Base-by-base conservation (phyloP, 2,888 invertebrate genomes). In the Cheilosia pagana region DNA sequence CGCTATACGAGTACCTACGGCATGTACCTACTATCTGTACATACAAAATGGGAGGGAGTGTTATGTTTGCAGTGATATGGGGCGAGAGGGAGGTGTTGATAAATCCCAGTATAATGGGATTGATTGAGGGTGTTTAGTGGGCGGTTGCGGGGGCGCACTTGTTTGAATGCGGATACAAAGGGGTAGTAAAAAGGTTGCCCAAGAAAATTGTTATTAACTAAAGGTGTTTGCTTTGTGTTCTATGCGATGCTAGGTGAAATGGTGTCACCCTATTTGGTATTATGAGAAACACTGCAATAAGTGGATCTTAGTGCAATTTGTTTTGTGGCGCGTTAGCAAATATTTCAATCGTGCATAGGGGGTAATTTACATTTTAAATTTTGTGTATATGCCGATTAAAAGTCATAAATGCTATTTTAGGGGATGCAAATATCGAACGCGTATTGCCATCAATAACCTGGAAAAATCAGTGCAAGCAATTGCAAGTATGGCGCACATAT, bases 41-140 rank as follows among this genome's bases (percentile, higher is more conserved):
- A 25, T 21, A 35, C 12, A 25, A 19, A 39, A 12, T n/a, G 12
- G 10, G n/a, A n/a, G n/a, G 35, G 16, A 39, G 31, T 39, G 50
- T 19, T 16, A 12, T n/a, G 31, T 12, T 43, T 45, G 19, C 16
- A 45, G 39, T 50, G 31, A 62, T 55, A 21, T 23, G 25, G 0
- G 19, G 12, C 10, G 5, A 62, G 10, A 3, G 25, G 25, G 35
- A 6, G 48, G 25, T 10, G n/a, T n/a, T n/a, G 21, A 59, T 52
- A 55, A 78, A 50, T 75, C 57, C 59, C 31, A 60, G 65, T 12
- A 8, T 65, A 82, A 71, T 77, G 77, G 71, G 53, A 72, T 77
- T 82, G 77, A 65, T 60, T 50, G 41, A 14, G 45, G 60, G 65
- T 19, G 16, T 21, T 19, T 48, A 10, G 5, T 16, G 23, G 4